Conservation (phyloP, 2,113 vertebrate species). For the Gavia stellata region DNA sequence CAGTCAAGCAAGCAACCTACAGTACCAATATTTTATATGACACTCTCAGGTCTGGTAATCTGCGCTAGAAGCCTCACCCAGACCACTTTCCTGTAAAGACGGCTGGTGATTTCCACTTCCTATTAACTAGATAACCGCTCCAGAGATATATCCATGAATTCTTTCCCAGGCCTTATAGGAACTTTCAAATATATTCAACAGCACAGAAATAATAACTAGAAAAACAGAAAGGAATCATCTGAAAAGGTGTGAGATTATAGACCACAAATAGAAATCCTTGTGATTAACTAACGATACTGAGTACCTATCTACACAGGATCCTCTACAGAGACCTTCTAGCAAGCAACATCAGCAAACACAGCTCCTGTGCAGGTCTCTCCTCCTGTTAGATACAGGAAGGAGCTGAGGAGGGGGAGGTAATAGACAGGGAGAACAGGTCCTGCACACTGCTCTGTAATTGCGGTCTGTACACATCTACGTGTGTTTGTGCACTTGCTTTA, state of each 20-base stretch:
- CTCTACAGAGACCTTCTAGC: not conserved
- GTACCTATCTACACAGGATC: not conserved
- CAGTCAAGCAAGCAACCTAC: not conserved
- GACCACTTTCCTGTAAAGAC: not conserved
- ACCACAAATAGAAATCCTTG: not conserved
- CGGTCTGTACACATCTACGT: too few relatives aligned
- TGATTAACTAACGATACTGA: not conserved
- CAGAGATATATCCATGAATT: not conserved
- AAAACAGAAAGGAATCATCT: not conserved
- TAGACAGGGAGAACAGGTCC: not conserved
- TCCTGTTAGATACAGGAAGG: not conserved
- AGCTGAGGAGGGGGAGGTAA: not conserved
- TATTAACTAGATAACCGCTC: not conserved
- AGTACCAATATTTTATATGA: accelerated
- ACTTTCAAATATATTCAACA: accelerated
- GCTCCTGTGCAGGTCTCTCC: not conserved
- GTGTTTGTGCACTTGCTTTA: not conserved
- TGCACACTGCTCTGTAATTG: not conserved
- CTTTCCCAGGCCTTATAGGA: not conserved
- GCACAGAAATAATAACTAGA: not conserved
- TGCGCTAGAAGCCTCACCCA: not conserved
- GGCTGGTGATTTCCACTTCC: not conserved
- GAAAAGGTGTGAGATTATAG: not conserved
- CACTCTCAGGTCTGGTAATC: not conserved
- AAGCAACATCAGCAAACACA: not conserved